These are phyloP conservation scores for Drosophila jambulina DNA, from an alignment of 1,140 invertebrate genomes.

Conservation along the genomic window DNA sequence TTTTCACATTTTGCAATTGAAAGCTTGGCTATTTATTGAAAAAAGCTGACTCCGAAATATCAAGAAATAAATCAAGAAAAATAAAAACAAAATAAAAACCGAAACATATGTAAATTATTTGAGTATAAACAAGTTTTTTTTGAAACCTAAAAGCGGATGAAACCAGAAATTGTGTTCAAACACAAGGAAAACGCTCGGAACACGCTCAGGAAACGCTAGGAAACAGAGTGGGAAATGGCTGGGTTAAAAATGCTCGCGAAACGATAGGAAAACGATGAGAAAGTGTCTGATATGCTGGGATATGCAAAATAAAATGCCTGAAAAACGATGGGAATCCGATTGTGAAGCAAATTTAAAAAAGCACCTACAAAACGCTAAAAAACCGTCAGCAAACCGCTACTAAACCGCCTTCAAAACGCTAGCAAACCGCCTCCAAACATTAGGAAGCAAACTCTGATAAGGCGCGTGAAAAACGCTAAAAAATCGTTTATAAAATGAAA, in stretches of 20 bases:
- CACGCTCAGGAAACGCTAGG: neutral
- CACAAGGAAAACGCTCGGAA: neutral
- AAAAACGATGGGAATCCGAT: neutral
- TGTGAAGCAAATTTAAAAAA: neutral
- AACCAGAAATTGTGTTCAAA: slow-evolving; percentile 9
- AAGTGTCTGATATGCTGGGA: too few species aligned
- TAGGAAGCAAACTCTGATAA: too few species aligned
- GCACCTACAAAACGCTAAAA: neutral
- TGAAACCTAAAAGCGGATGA: neutral
- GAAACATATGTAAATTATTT: slow-evolving; percentile 10
- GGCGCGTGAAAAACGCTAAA: too few species aligned
- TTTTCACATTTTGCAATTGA: neutral
- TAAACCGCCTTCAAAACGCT: neutral
- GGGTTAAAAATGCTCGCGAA: neutral
- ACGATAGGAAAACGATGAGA: neutral
- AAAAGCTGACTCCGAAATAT: neutral
- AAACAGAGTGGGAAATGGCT: neutral
- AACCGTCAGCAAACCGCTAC: neutral
- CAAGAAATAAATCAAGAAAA: neutral
- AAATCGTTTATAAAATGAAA: too few species aligned
- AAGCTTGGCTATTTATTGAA: slow-evolving; percentile 1
- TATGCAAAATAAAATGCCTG: too few species aligned
- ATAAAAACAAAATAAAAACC: neutral
- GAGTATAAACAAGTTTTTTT: slow-evolving; percentile 31
- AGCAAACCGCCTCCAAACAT: neutral